phyloP scores from a whole-genome alignment of 2,797 vertebrate species.

The Otus scops region DNA sequence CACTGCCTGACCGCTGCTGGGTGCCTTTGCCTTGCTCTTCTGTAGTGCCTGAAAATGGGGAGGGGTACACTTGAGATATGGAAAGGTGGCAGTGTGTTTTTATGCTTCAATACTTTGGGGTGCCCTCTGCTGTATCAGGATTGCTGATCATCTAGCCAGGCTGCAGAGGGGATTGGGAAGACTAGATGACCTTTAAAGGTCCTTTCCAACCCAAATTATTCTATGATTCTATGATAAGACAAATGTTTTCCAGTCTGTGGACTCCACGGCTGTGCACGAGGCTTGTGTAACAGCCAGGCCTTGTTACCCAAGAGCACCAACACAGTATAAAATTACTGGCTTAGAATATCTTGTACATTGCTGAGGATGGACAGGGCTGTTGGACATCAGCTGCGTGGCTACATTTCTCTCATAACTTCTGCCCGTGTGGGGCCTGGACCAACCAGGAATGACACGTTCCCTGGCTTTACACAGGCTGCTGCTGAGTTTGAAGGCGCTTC shows the following conservation, averaged over 20 bases:
- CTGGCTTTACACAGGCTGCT: neutral
- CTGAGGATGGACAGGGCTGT: neutral
- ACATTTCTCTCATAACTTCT: neutral
- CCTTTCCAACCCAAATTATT: neutral
- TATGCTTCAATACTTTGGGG: neutral
- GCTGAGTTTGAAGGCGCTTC: neutral
- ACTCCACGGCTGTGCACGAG: neutral
- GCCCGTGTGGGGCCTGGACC: neutral
- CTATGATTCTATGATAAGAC: neutral
- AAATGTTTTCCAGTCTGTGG: neutral
- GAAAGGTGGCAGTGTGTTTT: neutral
- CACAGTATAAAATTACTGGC: neutral
- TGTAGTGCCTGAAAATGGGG: fast-evolving
- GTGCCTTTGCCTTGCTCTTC: neutral
- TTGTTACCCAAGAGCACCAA: neutral
- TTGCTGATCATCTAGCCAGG: neutral
- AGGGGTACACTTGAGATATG: fast-evolving
- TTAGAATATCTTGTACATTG: neutral
- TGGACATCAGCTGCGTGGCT: neutral
- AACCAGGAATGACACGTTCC: neutral
- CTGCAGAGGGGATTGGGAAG: neutral
- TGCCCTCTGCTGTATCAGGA: neutral
- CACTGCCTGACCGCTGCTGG: fast-evolving
- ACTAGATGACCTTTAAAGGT: neutral
- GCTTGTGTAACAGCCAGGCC: conserved; percentile 35